phyloP scores from a whole-genome alignment of 2,113 vertebrate genomes.

The Dasypus novemcinctus region DNA sequence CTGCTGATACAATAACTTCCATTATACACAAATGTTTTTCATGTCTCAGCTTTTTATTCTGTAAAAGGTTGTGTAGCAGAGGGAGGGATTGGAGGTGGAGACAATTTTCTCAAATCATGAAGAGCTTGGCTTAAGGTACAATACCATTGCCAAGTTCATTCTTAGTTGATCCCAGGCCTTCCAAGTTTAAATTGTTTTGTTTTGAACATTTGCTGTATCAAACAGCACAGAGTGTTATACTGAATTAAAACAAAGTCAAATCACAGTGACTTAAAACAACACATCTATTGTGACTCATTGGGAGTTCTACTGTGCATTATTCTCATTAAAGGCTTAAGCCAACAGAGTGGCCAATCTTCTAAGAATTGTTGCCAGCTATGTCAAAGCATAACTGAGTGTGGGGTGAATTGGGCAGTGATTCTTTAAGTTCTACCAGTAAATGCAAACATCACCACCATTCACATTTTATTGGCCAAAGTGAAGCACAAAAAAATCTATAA shows the following conservation, averaged over 20 bases:
- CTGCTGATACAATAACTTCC: background rate
- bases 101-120: background rate
- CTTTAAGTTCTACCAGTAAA: background rate
- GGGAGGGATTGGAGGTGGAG: background rate
- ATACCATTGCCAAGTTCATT: accelerated
- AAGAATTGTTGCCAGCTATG: accelerated
- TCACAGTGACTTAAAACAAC: background rate
- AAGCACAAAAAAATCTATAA: background rate
- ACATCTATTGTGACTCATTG: accelerated
- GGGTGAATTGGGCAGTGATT: no score
- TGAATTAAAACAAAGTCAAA: background rate
- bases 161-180: background rate
- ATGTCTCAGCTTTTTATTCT: background rate
- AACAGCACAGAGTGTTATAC: no score
- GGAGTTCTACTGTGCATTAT: accelerated
- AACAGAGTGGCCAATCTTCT: accelerated
- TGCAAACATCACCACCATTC: no score
- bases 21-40: background rate
- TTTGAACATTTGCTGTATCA: background rate
- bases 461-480: background rate
- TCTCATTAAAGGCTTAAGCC: background rate
- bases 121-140: background rate
- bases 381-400: accelerated
- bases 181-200: background rate
- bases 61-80: background rate